Evolutionary conservation across 2,113 vertebrate genomes (phyloP).

Genomic region (Scolopax mira): DNA sequence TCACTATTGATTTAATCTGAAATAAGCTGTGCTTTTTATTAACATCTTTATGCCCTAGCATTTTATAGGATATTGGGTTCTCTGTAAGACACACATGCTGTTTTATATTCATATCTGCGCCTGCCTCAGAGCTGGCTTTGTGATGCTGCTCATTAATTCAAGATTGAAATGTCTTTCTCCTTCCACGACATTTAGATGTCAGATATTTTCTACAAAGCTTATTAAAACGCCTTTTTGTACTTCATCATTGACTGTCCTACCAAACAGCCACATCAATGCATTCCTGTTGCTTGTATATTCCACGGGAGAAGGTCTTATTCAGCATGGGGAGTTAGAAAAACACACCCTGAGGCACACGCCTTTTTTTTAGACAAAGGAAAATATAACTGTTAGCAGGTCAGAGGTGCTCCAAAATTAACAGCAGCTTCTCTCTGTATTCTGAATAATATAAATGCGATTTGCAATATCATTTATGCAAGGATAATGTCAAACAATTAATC

Average conservation of each 20-base stretch:
- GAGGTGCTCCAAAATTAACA: background rate
- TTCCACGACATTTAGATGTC: background rate
- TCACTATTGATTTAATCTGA: background rate
- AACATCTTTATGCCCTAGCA: background rate
- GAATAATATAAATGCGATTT: background rate
- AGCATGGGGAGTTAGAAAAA: background rate
- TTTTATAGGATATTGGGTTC: background rate
- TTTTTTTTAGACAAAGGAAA: background rate
- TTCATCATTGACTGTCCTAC: background rate
- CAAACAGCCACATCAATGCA: background rate
- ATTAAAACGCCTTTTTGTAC: background rate
- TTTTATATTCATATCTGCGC: background rate
- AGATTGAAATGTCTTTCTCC: background rate
- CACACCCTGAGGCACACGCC: background rate
- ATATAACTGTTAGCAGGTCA: background rate
- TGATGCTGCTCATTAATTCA: slow-evolving; percentile 22
- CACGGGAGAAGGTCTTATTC: background rate
- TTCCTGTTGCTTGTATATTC: background rate
- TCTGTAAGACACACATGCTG: background rate
- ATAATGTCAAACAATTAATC: background rate
- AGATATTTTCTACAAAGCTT: background rate
- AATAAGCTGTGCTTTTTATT: background rate
- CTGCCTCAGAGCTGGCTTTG: background rate
- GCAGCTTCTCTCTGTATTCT: background rate
- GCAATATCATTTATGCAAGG: background rate